Base-by-base conservation (phyloP, 2,797 vertebrate genomes). In the Neoniphon sammara region DNA sequence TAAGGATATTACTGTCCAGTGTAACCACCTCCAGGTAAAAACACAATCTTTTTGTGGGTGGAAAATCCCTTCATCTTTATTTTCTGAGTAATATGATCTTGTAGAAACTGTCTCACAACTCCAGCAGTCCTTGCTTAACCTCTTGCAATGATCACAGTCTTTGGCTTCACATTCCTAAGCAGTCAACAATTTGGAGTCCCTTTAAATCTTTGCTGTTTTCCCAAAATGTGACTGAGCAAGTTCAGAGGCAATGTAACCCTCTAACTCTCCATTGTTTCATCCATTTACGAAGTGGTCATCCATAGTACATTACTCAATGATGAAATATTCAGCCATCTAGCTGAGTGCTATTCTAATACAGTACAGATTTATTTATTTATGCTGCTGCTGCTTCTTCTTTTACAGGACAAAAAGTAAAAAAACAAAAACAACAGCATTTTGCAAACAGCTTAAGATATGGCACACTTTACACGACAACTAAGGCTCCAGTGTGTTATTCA, bases 311-410 rank as follows among this genome's bases (percentile, higher is more conserved):
- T 89, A 85, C 68, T 81, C 66, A 17, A 8, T 58, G 27, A 90
- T 92, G 80, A 91, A 91, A 93, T 89, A 92, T 92, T 90, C 78
- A 92, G 74, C 66, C 82, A 67, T 77, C 63, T 78, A 4, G 47
- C 82, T 70, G 75, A 87, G 85, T 88, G 86, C 90, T 90, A 52
- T 85, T 88, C 85, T 85, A 85, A 87, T 85, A 81, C 54, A 61
- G 70, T 85, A 81, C 54, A 61, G 70, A 85, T 87, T 88, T 66
- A 91, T 85, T 90, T 90, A 91, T 91, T 93, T 63, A 90, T 89
- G 78, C 59, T 20, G 60, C 75, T 81, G 70, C 73, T 87, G 47
- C 10, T 78, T 87, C 73, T 68, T 2, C 25, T 27, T 27, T 27
- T 27, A 50, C 0, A 31, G 56, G 64, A 85, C 59, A 72, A 77